A percentile compares a stretch with the other conserved stretches of the same genome.
phyloP scores from a whole-genome alignment of 2,797 vertebrate species.

The Euthynnus affinis region DNA sequence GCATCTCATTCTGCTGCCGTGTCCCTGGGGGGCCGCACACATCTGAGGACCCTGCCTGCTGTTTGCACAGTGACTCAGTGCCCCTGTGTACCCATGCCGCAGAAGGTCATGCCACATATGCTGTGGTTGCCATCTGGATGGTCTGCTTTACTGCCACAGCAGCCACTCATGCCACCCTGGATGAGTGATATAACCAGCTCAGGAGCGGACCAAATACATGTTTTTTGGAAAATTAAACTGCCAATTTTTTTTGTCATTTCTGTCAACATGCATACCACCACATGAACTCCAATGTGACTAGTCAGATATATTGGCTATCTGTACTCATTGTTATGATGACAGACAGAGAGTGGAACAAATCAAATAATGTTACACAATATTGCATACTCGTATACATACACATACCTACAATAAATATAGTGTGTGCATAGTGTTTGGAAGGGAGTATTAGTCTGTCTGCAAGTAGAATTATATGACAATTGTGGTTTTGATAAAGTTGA shows the following conservation, averaged over 20 bases:
- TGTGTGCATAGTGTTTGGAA: neutral
- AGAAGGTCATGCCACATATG: slow-evolving; percentile 87
- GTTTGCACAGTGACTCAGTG: slow-evolving; percentile 74
- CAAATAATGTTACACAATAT: too few species aligned
- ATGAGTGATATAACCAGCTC: slow-evolving; percentile 55
- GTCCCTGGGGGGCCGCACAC: slow-evolving; percentile 77
- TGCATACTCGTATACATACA: neutral
- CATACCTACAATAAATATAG: neutral
- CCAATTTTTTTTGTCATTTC: neutral
- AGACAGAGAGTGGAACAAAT: neutral
- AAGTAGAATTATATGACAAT: slow-evolving; percentile 61
- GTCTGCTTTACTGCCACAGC: slow-evolving; percentile 62
- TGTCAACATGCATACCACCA: slow-evolving; percentile 40
- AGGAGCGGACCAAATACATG: slow-evolving; percentile 30
- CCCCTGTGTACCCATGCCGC: slow-evolving; percentile 69
- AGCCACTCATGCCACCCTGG: slow-evolving; percentile 47
- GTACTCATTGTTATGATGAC: neutral
- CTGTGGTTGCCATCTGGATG: slow-evolving; percentile 81
- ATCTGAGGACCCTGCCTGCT: slow-evolving; percentile 86
- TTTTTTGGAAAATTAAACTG: slow-evolving; percentile 17
- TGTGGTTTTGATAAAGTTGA: slow-evolving; percentile 63
- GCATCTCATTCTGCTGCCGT: slow-evolving; percentile 90
- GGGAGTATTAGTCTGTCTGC: slow-evolving; percentile 32
- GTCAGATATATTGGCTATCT: neutral
- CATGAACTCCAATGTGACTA: neutral